Evolutionary conservation across 1,140 invertebrate species (phyloP).

Genomic region (Episyrphus balteatus): DNA sequence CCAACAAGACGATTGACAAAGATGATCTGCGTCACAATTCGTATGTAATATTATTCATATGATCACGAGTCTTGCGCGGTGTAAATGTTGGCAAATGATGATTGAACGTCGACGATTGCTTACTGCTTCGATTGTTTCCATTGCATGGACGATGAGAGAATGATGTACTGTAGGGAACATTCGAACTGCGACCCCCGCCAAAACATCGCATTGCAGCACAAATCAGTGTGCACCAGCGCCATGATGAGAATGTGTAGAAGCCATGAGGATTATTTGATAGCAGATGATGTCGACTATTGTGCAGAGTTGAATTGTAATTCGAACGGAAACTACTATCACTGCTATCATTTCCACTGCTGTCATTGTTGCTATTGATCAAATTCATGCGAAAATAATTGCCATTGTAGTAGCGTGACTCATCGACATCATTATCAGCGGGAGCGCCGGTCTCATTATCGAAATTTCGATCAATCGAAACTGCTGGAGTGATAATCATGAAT

Average conservation of each 20-base stretch:
- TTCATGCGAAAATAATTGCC: constrained; percentile 28
- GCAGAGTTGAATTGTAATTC: constrained; percentile 32
- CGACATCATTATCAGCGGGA: constrained; percentile 10
- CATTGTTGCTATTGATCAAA: constrained; percentile 3
- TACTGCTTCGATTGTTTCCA: background rate
- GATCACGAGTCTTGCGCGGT: constrained; percentile 30
- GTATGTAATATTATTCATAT: constrained; percentile 34
- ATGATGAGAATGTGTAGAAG: constrained; percentile 30
- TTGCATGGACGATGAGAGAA: constrained; percentile 9
- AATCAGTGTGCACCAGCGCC: constrained; percentile 32
- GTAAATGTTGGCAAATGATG: constrained; percentile 25
- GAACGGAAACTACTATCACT: constrained; percentile 29
- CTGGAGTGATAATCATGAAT: constrained; percentile 37
- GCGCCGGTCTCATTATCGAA: constrained; percentile 22
- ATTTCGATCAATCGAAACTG: constrained; percentile 34
- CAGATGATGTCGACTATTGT: constrained; percentile 31
- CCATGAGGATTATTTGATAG: constrained; percentile 12
- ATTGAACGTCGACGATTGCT: constrained; percentile 10
- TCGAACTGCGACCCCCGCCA: constrained; percentile 23
- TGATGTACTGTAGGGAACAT: constrained; percentile 25
- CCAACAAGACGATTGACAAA: too few relatives aligned
- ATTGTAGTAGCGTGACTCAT: constrained; percentile 28
- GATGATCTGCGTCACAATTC: constrained; percentile 27
- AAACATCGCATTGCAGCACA: constrained; percentile 36
- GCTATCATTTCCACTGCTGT: constrained; percentile 21